A percentile compares a stretch with the other conserved stretches of the same genome.
Conservation (phyloP, 2,113 vertebrate species). For the Cyphomyrus discorhynchus region DNA sequence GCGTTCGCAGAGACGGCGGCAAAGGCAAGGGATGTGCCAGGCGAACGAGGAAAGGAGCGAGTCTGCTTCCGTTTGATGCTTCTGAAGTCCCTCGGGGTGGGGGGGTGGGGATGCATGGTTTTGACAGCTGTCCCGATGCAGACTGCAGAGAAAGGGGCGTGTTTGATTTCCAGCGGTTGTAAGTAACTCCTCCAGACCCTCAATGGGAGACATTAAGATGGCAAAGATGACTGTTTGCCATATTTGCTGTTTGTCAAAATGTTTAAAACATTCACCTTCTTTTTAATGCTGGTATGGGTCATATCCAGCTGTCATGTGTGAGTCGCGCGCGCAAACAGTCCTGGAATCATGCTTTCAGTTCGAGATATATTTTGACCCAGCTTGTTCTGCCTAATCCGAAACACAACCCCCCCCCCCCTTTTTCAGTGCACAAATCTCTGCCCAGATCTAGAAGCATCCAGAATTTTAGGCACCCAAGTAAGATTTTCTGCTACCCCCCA, state of each 20-base stretch:
- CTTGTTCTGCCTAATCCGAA: background rate
- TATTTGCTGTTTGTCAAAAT: background rate
- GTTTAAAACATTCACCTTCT: background rate
- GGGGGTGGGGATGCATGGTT: background rate
- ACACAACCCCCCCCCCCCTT: background rate
- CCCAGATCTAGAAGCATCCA: background rate
- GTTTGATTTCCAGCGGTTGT: background rate
- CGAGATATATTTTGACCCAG: background rate
- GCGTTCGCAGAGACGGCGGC: background rate
- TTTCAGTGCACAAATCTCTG: background rate
- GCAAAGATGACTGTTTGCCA: background rate
- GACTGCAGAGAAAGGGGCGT: background rate
- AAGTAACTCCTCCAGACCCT: background rate
- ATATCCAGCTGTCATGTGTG: background rate
- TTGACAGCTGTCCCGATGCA: background rate
- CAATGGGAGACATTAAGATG: background rate
- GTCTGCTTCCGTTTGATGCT: background rate
- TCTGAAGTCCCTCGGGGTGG: conserved; percentile 19
- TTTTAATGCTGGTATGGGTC: background rate
- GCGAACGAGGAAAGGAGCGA: background rate
- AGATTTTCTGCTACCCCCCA: background rate
- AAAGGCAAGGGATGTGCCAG: background rate
- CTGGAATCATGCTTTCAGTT: background rate
- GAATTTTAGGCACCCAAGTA: background rate
- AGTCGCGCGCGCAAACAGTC: background rate